phyloP scores from a whole-genome alignment of 2,113 vertebrate species.

The Ancistrus triradiatus region DNA sequence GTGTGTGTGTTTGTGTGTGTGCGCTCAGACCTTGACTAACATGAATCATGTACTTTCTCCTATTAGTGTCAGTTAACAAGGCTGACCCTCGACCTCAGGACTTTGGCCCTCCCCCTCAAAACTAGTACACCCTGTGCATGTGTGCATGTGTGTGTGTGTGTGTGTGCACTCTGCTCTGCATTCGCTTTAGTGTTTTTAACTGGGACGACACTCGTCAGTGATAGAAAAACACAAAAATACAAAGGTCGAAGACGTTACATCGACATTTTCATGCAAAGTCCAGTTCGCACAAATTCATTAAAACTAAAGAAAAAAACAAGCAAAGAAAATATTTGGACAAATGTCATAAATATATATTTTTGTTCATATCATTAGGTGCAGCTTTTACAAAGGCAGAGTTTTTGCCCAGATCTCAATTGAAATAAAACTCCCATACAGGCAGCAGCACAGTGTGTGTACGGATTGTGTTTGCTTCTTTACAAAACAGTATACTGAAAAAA shows the following conservation, averaged over 20 bases:
- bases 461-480: too few relatives aligned
- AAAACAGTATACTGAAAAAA: too few relatives aligned
- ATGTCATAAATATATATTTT: too few relatives aligned
- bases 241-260: not conserved
- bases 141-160: slow-evolving; percentile 6
- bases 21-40: slow-evolving; percentile 70
- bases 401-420: too few relatives aligned
- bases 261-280: too few relatives aligned
- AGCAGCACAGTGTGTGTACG: too few relatives aligned
- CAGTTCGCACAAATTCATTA: too few relatives aligned
- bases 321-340: too few relatives aligned
- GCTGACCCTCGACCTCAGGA: slow-evolving; percentile 57
- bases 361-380: too few relatives aligned
- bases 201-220: not conserved
- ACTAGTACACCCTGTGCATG: not conserved
- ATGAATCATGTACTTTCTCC: slow-evolving; percentile 74
- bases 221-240: not conserved
- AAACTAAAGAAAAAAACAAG: too few relatives aligned
- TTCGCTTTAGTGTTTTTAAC: not conserved
- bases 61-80: slow-evolving; percentile 74
- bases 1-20: slow-evolving; percentile 43
- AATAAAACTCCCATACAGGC: too few relatives aligned
- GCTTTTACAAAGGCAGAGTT: too few relatives aligned
- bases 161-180: not conserved
- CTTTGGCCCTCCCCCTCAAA: not conserved